Base-by-base conservation (phyloP, 2,888 invertebrate species). In the Tetanocera ferruginea region DNA sequence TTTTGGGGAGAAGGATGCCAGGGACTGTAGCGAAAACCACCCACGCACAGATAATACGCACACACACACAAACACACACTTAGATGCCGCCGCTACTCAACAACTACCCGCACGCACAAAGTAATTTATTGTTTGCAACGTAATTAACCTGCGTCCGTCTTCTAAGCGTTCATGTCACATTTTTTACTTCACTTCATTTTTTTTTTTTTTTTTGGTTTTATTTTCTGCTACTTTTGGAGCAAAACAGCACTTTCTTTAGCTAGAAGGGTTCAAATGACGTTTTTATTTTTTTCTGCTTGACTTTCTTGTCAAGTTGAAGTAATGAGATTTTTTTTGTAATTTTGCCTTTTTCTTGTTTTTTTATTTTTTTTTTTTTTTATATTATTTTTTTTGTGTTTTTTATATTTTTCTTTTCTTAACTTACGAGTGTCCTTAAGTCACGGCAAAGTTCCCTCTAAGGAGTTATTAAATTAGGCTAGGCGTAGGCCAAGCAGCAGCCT, bases 51-150 rank as follows among this genome's bases (percentile, higher is more conserved):
- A 69, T 3, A 19, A 34, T 11, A 37, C n/a, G 17, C 5, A 34
- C 19, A 37, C n/a, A 31, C 5, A 37, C 17, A 37, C 17, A 34
- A 4, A 5, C 34, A 37, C 19, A 19, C 2, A 31, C 2, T 1
- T 25, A 28, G 25, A 28, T 5, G 11, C 57, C 9, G 25, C 5
- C 57, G 1, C 19, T 60, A 23, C 28, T 23, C 23, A 23, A 14
- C 57, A 25, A 23, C 23, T 28, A 5, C 23, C 17, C 23, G 55
- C 73, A 62, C 25, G 31, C n/a, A 55, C n/a, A 62, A 78, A 78
- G 82, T 82, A 86, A 86, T 84, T 86, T 85, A 87, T 84, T 85
- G 80, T 83, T 81, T 86, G 82, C 84, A 80, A 82, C 82, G 82
- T 86, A 86, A 85, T 86, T 85, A 85, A 85, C 85, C 82, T 80